These are phyloP conservation scores for Zaprionus davidi DNA, from an alignment of 1,140 invertebrate species.

Conservation along the genomic window DNA sequence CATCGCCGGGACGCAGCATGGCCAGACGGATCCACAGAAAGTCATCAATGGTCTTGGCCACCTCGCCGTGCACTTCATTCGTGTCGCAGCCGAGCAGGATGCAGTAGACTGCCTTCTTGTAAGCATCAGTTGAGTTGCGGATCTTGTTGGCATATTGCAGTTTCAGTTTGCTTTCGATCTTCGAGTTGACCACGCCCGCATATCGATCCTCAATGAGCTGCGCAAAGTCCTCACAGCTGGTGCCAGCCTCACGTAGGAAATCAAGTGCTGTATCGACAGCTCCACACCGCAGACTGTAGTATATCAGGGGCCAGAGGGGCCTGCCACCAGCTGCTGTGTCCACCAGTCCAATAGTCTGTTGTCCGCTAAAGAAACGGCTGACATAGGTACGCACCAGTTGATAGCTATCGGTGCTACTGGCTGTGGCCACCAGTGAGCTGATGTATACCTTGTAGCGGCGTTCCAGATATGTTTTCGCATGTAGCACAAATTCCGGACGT, in stretches of 20 bases:
- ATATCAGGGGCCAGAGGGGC: constrained; percentile 93
- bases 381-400: constrained; percentile 94
- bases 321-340: constrained; percentile 90
- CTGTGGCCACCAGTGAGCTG: constrained; percentile 91
- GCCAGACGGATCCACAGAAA: constrained; percentile 97
- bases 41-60: constrained; percentile 96
- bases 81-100: constrained; percentile 94
- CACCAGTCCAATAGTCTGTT: constrained; percentile 88
- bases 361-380: constrained; percentile 86
- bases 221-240: constrained; percentile 85
- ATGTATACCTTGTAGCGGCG: constrained; percentile 94
- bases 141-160: constrained; percentile 92
- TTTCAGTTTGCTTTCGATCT: constrained; percentile 89
- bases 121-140: constrained; percentile 91
- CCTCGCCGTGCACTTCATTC: constrained; percentile 93
- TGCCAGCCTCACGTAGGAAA: constrained; percentile 89
- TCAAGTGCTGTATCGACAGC: constrained; percentile 92
- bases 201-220: constrained; percentile 86
- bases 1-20: constrained; percentile 87
- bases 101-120: constrained; percentile 92
- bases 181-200: constrained; percentile 85
- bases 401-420: constrained; percentile 93
- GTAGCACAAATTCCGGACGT: constrained; percentile 88
- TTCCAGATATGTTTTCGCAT: constrained; percentile 94
- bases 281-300: constrained; percentile 95